Evolutionary conservation across 2,113 vertebrate species (phyloP), one percentile per base, ranked within the genome.

Genomic region (Aramus guarauna): DNA sequence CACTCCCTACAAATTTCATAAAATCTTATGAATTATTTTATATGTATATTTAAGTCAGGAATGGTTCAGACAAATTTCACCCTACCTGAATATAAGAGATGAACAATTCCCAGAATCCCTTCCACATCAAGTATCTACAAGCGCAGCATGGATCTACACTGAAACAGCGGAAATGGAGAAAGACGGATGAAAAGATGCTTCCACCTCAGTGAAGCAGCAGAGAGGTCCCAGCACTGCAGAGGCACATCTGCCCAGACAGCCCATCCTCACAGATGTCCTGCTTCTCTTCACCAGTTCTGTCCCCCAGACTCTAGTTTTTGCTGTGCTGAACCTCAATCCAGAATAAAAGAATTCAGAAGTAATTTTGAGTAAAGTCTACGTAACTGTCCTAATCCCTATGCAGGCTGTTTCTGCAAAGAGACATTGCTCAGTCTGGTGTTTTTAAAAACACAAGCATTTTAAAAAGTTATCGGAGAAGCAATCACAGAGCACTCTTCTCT

Each of bases 321-420:
- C 15, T 4, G 5, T 5, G 48, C 10, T 30, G 18, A 85, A 72
- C 9, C 18, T 85, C 63, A 56, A 20, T 1, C 4, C 2, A 0
- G 12, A 75, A 36, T 18, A 34, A 50, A 66, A 78, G 20, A 68
- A 64, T 27, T 27, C 53, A 53, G 24, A 48, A 50, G 16, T 30
- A 59, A 66, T 73, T n/a, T 9, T 34, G 30, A 75, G 34, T 21
- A 3, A 43, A 73, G 64, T 6, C 52, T 12, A 19, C 1, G 2
- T 5, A 47, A 64, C 2, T 6, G 30, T 5, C 45, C 30, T 34
- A 48, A 23, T 21, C 36, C 59, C 22, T 60, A 6, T 2, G 1
- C 10, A n/a, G 13, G 36, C 16, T 72, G 45, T 36, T 36, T 85
- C 52, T 9, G 32, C n/a, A 78, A 16, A 66, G 60, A 74, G 20